Conservation (phyloP, 2,888 invertebrate genomes). For the Acleris literana region DNA sequence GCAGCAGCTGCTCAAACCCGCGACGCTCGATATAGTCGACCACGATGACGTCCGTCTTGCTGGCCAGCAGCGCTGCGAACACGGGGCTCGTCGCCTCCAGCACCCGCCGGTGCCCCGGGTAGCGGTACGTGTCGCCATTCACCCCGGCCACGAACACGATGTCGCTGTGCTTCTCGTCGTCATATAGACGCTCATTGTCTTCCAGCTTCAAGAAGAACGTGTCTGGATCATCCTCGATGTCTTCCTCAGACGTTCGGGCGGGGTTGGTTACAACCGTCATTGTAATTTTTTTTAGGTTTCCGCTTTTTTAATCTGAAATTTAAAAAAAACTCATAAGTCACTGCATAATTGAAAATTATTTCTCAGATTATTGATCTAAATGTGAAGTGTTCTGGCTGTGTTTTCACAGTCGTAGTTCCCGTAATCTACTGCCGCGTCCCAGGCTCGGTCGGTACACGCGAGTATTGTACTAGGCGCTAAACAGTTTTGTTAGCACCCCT, state of each 20-base stretch:
- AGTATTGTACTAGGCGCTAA: slow-evolving; percentile 58
- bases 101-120: slow-evolving; percentile 86
- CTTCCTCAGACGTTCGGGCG: slow-evolving; percentile 63
- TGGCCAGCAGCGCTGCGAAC: slow-evolving; percentile 83
- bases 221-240: slow-evolving; percentile 53
- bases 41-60: slow-evolving; percentile 72
- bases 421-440: slow-evolving; percentile 1
- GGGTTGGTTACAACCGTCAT: slow-evolving; percentile 81
- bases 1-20: slow-evolving; percentile 86
- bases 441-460: slow-evolving; percentile 28
- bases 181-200: slow-evolving; percentile 69
- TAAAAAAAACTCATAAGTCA: slow-evolving; percentile 33
- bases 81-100: slow-evolving; percentile 86
- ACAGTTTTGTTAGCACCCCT: slow-evolving; percentile 61
- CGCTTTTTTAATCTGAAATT: slow-evolving; percentile 56
- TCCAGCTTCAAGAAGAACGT: slow-evolving; percentile 50
- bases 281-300: slow-evolving; percentile 44
- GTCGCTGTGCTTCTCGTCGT: slow-evolving; percentile 83
- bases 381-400: background rate
- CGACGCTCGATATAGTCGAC: slow-evolving; percentile 86
- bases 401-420: background rate
- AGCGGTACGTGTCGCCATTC: slow-evolving; percentile 86
- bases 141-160: slow-evolving; percentile 86
- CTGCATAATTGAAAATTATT: no score
- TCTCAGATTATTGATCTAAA: background rate